Conservation (phyloP, 2,113 vertebrate genomes). For the Psittacus erithacus region DNA sequence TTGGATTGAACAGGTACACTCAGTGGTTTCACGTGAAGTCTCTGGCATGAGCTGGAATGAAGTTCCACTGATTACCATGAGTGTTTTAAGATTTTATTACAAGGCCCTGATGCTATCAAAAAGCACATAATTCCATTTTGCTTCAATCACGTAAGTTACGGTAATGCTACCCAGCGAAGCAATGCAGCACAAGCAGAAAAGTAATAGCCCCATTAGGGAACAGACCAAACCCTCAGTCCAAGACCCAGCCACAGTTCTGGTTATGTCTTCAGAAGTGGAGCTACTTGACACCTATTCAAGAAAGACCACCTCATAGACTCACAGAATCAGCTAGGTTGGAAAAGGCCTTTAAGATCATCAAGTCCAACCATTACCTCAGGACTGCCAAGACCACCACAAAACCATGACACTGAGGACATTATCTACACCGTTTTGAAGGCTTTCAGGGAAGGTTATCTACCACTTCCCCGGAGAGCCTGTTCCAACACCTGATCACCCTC, state of each 20-base stretch:
- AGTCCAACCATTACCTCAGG: neutral
- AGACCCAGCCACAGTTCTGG: neutral
- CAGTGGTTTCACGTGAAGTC: neutral
- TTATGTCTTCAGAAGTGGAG: neutral
- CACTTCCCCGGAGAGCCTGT: neutral
- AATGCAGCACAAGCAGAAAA: fast-evolving
- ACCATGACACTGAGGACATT: neutral
- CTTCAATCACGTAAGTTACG: fast-evolving
- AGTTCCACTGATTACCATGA: neutral
- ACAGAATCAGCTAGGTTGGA: neutral
- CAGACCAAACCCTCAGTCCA: neutral
- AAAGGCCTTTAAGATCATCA: neutral
- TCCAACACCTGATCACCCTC: neutral
- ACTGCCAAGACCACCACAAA: neutral
- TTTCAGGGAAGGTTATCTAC: neutral
- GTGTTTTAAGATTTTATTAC: neutral
- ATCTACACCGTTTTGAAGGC: neutral
- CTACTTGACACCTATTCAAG: neutral
- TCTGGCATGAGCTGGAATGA: neutral
- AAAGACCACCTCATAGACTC: neutral
- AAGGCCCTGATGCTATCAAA: neutral
- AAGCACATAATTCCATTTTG: neutral
- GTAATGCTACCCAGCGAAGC: fast-evolving
- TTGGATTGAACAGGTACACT: neutral
- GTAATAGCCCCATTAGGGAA: neutral